These are phyloP conservation scores for Zaprionus vittiger DNA, from an alignment of 1,140 invertebrate species.

Conservation along the genomic window DNA sequence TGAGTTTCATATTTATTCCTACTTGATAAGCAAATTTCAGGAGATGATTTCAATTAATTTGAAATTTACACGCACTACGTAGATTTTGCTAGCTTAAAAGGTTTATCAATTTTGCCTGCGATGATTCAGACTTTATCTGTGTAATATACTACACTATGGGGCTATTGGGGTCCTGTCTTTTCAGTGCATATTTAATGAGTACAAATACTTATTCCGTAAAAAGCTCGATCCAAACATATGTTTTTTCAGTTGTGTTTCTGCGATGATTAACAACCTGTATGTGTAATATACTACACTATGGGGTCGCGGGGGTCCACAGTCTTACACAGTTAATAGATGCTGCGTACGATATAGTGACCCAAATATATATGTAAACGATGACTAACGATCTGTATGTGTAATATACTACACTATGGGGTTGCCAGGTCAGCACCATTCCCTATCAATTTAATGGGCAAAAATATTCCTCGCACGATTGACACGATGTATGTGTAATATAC, in stretches of 20 bases:
- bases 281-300: slow-evolving; percentile 20
- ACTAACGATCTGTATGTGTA: slow-evolving; percentile 9
- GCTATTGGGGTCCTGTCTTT: background rate
- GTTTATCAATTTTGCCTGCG: background rate
- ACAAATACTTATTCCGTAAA: slow-evolving; percentile 39
- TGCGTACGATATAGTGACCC: background rate
- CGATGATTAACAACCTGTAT: slow-evolving; percentile 9
- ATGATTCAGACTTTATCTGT: slow-evolving; percentile 3
- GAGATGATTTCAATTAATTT: too few species aligned
- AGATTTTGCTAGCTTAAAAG: background rate
- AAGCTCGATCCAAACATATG: background rate
- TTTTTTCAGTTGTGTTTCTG: background rate
- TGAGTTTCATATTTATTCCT: background rate
- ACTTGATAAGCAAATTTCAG: background rate
- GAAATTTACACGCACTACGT: background rate
- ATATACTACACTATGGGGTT: slow-evolving; percentile 8
- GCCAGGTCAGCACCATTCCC: too few species aligned
- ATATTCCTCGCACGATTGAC: background rate
- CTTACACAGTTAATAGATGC: background rate
- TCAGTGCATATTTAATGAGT: slow-evolving; percentile 21
- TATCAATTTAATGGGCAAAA: background rate
- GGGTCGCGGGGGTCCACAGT: background rate
- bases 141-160: slow-evolving; percentile 10
- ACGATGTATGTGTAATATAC: slow-evolving; percentile 8
- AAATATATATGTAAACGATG: slow-evolving; percentile 2